Base-by-base conservation (phyloP, 2,888 invertebrate species). In the Troglohyphantes excavatus region DNA sequence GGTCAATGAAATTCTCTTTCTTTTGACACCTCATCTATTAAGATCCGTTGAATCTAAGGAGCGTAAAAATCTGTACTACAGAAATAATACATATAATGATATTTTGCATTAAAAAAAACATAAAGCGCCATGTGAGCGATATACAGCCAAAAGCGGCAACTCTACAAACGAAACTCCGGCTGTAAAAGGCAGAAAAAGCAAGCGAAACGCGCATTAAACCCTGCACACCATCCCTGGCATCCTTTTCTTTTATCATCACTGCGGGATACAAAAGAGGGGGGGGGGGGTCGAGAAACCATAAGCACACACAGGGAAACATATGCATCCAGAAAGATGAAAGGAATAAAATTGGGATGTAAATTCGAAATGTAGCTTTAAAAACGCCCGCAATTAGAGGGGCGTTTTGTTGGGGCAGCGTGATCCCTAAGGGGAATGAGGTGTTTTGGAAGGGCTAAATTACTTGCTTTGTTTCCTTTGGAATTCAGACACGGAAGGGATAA, bases 301-400 rank as follows among this genome's bases (percentile, higher is more conserved):
- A 81, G 87, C 73, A 75, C 59, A 75, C 59, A 19, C 21, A 27
- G 29, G 67, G 76, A 85, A 85, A 76, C 88, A 81, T 73, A 85
- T 79, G 76, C 76, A 70, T 29, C 46, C 13, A 70, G 61, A 86
- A 76, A 78, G 81, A 79, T 79, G 65, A 87, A 87, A 84, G 81
- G 65, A 87, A 87, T 87, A 67, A 87, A 87, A 87, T 81, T 79
- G 87, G 87, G 88, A 88, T 88, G 88, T 82, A 82, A 88, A 88
- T 88, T 82, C 82, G 88, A 73, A 87, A 87, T 67, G 87, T 43
- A 87, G 82, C 88, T 67, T 68, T 88, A 88, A 88, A 88, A 81
- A 82, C 68, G 76, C 46, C 53, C 21, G 87, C 88, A 88, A 88
- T 88, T 88, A 88, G 88, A 88, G 75, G 53, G 76, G 78, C 86